Conservation (phyloP, 2,797 vertebrate species). For the Alauda arvensis region DNA sequence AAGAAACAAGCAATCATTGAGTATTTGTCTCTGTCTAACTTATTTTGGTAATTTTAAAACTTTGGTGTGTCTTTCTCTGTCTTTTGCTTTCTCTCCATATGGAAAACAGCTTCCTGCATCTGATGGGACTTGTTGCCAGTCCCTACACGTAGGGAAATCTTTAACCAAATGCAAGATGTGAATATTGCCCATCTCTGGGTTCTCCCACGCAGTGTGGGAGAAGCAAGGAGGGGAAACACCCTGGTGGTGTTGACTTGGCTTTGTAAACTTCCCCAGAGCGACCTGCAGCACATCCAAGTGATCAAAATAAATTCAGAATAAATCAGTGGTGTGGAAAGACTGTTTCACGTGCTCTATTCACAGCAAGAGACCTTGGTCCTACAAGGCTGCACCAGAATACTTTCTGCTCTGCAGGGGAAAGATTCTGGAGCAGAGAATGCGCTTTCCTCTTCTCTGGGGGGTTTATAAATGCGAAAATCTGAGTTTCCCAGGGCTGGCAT, state of each 20-base stretch:
- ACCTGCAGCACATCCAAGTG: not conserved
- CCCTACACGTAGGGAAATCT: not conserved
- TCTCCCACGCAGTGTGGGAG: fast-evolving
- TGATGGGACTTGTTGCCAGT: not conserved
- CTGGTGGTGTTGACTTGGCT: not conserved
- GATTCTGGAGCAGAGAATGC: not conserved
- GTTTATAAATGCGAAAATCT: not conserved
- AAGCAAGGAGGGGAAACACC: not conserved
- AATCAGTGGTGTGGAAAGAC: not conserved
- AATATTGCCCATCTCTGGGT: not conserved
- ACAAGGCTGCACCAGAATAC: not conserved
- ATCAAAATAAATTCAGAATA: not conserved
- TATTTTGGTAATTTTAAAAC: not conserved
- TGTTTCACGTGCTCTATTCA: not conserved
- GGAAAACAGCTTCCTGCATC: not conserved
- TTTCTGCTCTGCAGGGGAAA: not conserved
- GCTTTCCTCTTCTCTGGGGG: not conserved
- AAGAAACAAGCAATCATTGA: not conserved
- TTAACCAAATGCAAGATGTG: not conserved
- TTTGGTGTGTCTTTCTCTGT: not conserved
- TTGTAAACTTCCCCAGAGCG: not conserved
- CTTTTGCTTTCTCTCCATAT: not conserved
- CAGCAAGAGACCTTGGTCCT: not conserved
- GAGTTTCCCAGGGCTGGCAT: not conserved
- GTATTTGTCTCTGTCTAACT: not conserved